Percentiles rank a stretch among this genome's conserved stretches.
Evolutionary conservation across 2,113 vertebrate species (phyloP).

Genomic region (Stictonetta naevosa): DNA sequence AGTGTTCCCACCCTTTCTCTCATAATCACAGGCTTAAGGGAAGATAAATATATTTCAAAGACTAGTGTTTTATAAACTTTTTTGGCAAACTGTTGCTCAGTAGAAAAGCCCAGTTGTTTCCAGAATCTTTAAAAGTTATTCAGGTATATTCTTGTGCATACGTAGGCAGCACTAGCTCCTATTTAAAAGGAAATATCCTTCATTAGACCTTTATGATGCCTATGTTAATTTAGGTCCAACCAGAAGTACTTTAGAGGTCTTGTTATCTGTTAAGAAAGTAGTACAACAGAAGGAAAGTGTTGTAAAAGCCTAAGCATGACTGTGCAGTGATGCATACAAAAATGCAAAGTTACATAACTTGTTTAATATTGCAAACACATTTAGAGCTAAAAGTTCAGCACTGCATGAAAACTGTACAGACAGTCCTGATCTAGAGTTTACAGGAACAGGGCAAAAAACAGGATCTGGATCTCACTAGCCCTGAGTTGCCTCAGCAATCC

Average conservation of each 20-base stretch:
- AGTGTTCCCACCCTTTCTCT: neutral
- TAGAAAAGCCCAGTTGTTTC: neutral
- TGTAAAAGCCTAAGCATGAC: neutral
- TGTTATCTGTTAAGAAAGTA: neutral
- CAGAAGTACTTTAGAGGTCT: neutral
- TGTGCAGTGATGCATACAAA: conserved; percentile 22
- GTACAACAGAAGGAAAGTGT: neutral
- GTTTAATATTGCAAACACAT: conserved; percentile 18
- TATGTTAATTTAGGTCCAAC: neutral
- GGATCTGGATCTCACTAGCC: neutral
- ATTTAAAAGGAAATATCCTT: conserved; percentile 2
- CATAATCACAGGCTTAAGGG: neutral
- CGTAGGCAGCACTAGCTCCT: neutral
- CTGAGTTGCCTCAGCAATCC: neutral
- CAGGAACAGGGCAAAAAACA: neutral
- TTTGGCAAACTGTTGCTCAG: neutral
- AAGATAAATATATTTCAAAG: neutral
- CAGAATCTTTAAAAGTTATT: neutral
- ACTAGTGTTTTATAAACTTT: neutral
- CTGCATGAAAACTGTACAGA: conserved; percentile 19
- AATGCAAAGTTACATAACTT: conserved; percentile 28
- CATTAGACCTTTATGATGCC: neutral
- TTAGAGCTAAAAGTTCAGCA: conserved; percentile 1
- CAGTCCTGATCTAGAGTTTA: neutral
- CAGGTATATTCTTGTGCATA: neutral